phyloP scores from a whole-genome alignment of 1,140 invertebrate species.

The Drosophila carrolli region DNA sequence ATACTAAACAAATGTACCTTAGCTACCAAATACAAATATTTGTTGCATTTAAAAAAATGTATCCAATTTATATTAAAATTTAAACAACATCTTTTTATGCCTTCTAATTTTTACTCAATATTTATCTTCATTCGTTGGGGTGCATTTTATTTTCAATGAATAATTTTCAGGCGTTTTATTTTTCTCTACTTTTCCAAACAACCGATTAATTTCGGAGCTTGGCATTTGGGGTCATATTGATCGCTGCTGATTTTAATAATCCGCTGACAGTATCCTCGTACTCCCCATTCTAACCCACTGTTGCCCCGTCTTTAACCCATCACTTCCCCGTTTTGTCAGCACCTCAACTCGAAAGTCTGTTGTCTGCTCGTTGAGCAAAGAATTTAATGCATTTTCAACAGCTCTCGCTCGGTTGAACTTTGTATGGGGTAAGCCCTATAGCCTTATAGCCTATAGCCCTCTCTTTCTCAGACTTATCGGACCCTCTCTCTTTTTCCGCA shows the following conservation, averaged over 20 bases:
- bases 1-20: too few relatives aligned
- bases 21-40: too few relatives aligned
- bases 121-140: neutral
- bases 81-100: too few relatives aligned
- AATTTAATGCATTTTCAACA: constrained; percentile 60
- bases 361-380: constrained; percentile 43
- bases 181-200: neutral
- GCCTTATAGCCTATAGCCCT: neutral
- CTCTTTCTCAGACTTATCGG: constrained; percentile 6
- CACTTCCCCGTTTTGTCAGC: neutral
- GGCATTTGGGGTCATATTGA: constrained; percentile 25
- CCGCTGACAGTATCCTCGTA: constrained; percentile 11
- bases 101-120: neutral
- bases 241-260: constrained; percentile 44
- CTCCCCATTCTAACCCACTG: neutral
- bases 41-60: neutral
- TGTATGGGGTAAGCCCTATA: constrained; percentile 18
- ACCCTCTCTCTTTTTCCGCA: neutral
- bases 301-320: neutral
- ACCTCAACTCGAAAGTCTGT: constrained; percentile 11
- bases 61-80: neutral
- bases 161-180: constrained; percentile 7
- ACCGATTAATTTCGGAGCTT: constrained; percentile 13
- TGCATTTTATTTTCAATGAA: neutral
- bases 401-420: constrained; percentile 44